Evolutionary conservation across 2,797 vertebrate genomes (phyloP).

Genomic region (Perodicticus potto): DNA sequence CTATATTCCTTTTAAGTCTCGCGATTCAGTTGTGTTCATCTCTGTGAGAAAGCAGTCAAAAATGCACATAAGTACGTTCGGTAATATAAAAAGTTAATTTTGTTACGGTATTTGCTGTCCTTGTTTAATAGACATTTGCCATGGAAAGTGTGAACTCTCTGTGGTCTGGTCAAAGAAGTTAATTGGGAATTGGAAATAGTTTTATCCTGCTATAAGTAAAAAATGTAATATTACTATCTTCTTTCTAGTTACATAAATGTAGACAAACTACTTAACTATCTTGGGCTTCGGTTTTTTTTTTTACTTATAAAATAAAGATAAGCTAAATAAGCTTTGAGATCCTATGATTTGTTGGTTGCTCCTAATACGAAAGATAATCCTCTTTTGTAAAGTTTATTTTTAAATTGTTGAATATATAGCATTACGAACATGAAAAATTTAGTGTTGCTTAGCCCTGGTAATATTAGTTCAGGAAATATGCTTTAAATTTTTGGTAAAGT

Average conservation of each 20-base stretch:
- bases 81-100: conserved; percentile 36
- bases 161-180: conserved; percentile 1
- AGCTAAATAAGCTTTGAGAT: background rate
- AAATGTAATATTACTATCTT: conserved; percentile 15
- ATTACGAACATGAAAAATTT: background rate
- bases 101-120: background rate
- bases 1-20: conserved; percentile 16
- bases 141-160: conserved; percentile 51
- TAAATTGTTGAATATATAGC: background rate
- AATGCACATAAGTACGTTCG: background rate
- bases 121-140: background rate
- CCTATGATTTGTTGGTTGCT: background rate
- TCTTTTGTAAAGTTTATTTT: conserved; percentile 41
- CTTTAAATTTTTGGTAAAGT: background rate
- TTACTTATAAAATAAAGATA: conserved; percentile 16
- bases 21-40: conserved; percentile 17
- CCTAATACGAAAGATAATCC: background rate
- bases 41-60: conserved; percentile 47
- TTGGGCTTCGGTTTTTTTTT: background rate
- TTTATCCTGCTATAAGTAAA: conserved; percentile 28
- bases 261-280: background rate
- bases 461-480: conserved; percentile 7
- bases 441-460: background rate
- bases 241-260: conserved; percentile 45
- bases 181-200: conserved; percentile 18